These are phyloP conservation scores for Oreortyx pictus DNA, from an alignment of 2,797 vertebrate species.

Conservation along the genomic window DNA sequence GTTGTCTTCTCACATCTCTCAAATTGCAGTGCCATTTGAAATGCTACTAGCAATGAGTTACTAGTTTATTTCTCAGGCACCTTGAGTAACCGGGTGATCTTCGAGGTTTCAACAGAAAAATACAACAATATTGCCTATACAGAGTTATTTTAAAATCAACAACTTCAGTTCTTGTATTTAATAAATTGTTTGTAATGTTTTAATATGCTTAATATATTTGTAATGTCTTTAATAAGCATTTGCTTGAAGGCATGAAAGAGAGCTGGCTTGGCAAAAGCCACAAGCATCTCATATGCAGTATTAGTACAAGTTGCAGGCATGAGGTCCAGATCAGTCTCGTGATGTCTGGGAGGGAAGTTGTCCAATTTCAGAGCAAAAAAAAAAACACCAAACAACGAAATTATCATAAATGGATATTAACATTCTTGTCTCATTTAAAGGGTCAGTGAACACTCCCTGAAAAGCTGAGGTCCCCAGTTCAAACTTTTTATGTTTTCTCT, in stretches of 20 bases:
- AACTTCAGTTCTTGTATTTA: neutral
- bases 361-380: neutral
- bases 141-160: neutral
- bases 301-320: neutral
- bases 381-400: too few relatives aligned
- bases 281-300: neutral
- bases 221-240: neutral
- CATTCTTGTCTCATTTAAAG: neutral
- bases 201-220: neutral
- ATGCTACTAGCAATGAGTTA: neutral
- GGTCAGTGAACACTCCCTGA: neutral
- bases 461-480: neutral
- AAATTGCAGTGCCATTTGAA: neutral
- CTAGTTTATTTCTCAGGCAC: neutral
- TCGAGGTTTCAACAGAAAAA: neutral
- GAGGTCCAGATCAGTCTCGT: neutral
- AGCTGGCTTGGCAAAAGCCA: neutral
- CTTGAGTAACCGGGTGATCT: neutral
- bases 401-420: neutral
- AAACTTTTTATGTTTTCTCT: neutral
- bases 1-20: neutral
- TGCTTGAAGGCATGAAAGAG: neutral
- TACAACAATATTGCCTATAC: neutral
- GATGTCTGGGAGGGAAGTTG: neutral
- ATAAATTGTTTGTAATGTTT: neutral